A percentile compares a stretch with the other conserved stretches of the same genome.
phyloP scores from a whole-genome alignment of 2,113 vertebrate genomes.

The Pongo pygmaeus region DNA sequence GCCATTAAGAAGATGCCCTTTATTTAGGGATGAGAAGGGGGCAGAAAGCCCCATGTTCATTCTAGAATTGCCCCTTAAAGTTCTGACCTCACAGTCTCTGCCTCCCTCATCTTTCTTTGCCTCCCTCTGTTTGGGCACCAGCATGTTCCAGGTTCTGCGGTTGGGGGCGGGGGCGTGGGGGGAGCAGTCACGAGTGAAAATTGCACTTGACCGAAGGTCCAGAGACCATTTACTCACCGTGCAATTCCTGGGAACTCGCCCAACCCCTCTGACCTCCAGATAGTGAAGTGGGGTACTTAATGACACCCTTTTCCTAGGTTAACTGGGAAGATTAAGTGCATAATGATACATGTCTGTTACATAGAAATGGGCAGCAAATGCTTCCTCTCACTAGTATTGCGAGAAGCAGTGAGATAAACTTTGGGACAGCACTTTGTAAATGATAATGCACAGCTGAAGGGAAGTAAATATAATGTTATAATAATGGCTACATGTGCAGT shows the following conservation, averaged over 20 bases:
- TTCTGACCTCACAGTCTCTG: accelerated
- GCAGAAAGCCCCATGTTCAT: not conserved
- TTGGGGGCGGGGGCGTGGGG: too few relatives aligned
- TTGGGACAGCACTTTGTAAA: not conserved
- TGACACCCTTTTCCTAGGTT: not conserved
- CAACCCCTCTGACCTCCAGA: accelerated
- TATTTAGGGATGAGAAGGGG: too few relatives aligned
- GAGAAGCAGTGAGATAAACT: not conserved
- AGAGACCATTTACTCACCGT: accelerated
- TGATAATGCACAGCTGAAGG: not conserved
- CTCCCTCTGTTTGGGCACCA: not conserved
- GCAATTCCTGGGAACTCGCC: accelerated
- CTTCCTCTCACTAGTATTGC: too few relatives aligned
- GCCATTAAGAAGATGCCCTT: not conserved
- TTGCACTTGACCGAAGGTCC: not conserved
- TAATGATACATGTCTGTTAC: accelerated
- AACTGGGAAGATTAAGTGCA: not conserved
- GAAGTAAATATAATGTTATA: not conserved
- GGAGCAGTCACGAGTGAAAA: not conserved
- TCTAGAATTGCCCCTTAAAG: not conserved
- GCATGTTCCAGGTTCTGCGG: not conserved
- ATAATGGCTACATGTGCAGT: not conserved
- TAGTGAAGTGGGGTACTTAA: not conserved
- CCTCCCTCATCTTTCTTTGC: not conserved
- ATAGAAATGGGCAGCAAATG: not conserved